Evolutionary conservation across 2,797 vertebrate genomes (phyloP), one percentile per base, ranked within the genome.

Genomic region (Antrozous pallidus): DNA sequence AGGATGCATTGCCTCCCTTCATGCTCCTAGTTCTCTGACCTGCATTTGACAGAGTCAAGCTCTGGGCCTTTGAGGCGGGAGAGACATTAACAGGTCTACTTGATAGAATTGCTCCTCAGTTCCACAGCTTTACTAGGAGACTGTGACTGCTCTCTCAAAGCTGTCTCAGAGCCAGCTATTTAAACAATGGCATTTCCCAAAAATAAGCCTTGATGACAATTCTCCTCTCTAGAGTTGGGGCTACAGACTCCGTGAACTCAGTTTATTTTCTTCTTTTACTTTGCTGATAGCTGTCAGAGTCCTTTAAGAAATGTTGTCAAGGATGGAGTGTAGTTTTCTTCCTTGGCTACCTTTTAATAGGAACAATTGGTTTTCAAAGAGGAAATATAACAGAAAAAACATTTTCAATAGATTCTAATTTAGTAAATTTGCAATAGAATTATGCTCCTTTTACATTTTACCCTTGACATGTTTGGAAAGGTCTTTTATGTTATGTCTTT

Each of bases 121-220:
- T 81, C 58, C 88, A 6, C 1, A 7, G 16, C 38, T 95, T 79
- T 89, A 33, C 31, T 74, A 58, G 51, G 42, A 90, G 65, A 86
- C 17, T 51, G 58, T 92, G 40, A 77, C 17, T 73, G 12, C 54
- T 24, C 9, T 92, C 79, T 92, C 61, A 54, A n/a, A 85, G 70
- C 45, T 65, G 10, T 63, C 84, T 85, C n/a, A 51, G 28, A 89
- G 75, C 26, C 3, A 3, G 26, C 40, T 94, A 9, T 82, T 96
- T 86, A 91, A 93, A 88, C 78, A 93, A 94, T 47, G 28, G 90
- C 71, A 75, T 85, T 94, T 86, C 91, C 63, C 91, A 88, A 90
- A 91, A 95, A 92, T 54, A 69, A 16, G 24, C n/a, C 75, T 92
- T 95, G 58, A 94, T 94, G 69, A 94, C 13, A 81, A 91, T 91